Evolutionary conservation across 1,140 invertebrate genomes (phyloP).

Genomic region (Phenacoccus solenopsis): DNA sequence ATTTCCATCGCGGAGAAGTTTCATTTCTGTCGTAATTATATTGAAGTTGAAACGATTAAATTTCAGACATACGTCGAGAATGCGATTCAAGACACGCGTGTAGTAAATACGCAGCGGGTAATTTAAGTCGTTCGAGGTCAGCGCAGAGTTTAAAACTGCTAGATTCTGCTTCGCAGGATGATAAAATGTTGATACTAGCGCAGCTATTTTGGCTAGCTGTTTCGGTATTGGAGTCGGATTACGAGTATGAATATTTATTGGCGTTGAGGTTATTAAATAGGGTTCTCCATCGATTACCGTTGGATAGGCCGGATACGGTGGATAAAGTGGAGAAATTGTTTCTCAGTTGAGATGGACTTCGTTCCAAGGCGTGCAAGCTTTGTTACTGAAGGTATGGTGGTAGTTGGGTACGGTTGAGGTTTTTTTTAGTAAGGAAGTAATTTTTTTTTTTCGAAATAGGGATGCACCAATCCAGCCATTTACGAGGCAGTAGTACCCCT

Average conservation of each 20-base stretch:
- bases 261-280: constrained; percentile 63
- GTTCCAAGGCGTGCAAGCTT: constrained; percentile 81
- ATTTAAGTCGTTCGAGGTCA: constrained; percentile 76
- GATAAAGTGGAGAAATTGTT: constrained; percentile 80
- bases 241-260: constrained; percentile 93
- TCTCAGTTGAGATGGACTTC: constrained; percentile 72
- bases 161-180: constrained; percentile 64
- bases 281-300: constrained; percentile 68
- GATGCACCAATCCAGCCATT: constrained; percentile 70
- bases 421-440: too few species aligned
- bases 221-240: constrained; percentile 90
- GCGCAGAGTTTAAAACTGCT: constrained; percentile 76
- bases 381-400: constrained; percentile 72
- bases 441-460: constrained; percentile 37
- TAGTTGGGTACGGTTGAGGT: too few species aligned
- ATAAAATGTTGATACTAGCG: constrained; percentile 83
- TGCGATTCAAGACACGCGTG: constrained; percentile 25
- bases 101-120: constrained; percentile 44
- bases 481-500: constrained; percentile 72
- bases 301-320: constrained; percentile 81
- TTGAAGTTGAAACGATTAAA: neutral
- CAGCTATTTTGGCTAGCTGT: constrained; percentile 95
- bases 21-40: too few species aligned
- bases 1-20: neutral
- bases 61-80: neutral